Base-by-base conservation (phyloP, 2,888 invertebrate species). In the Willowsia nigromaculata region DNA sequence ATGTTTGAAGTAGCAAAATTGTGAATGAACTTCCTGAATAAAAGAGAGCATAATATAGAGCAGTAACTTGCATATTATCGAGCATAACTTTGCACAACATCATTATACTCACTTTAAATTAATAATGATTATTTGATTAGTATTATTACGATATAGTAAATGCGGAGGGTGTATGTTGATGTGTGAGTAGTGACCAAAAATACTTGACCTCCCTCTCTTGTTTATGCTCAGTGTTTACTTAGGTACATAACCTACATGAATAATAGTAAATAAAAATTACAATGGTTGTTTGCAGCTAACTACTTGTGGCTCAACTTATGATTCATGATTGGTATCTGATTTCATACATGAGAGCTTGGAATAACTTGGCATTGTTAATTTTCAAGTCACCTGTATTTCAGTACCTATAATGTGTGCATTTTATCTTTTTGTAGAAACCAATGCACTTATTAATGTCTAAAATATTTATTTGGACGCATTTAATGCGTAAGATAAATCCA, bases 321-420 rank as follows among this genome's bases (percentile, higher is more conserved):
- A 40, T 0, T 62, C 56, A 78, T 78, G 53, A 33, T 22, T 56
- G 65, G 65, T 85, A 47, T 85, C 78, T 78, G 62, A 78, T 78
- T 85, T 85, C 78, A 85, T 85, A 85, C 65, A 37, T 65, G 85
- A 85, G 76, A 76, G 85, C 56, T 65, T 65, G 47, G 30, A 43
- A 78, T 78, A 85, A 85, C 62, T 65, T 78, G 78, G 78, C 78
- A 78, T 50, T 3, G 40, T 33, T 68, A 68, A 68, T 83, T 53
- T 56, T 43, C 53, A 78, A 56, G 15, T 18, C 18, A n/a, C n/a
- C n/a, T n/a, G 76, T n/a, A 50, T 50, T 76, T 53, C 53, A 78
- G 78, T 30, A 40, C 37, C n/a, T 37, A 56, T 33, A 56, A 25
- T 40, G 33, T 43, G 11, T 9, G 11, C 43, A n/a, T n/a, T n/a